These are phyloP conservation scores for Trichoplusia ni DNA, from an alignment of 1,140 invertebrate genomes.

Conservation along the genomic window DNA sequence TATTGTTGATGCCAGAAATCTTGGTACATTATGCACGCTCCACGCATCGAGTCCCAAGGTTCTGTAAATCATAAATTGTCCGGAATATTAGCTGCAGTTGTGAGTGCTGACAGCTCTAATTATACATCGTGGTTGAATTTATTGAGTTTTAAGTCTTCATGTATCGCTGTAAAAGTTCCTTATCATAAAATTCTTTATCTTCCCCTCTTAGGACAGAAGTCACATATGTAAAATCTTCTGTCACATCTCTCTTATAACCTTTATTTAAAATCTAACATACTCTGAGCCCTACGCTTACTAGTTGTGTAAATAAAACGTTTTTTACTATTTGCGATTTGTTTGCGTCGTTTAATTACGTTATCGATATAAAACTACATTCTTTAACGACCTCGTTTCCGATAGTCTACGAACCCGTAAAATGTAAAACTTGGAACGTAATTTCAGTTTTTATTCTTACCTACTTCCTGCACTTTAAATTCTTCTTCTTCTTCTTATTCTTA, in stretches of 20 bases:
- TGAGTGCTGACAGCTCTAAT: background rate
- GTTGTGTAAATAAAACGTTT: no score
- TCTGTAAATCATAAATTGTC: background rate
- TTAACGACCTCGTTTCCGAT: conserved; percentile 2
- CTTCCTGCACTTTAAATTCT: background rate
- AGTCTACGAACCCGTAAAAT: background rate
- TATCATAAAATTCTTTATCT: no score
- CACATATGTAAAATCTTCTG: no score
- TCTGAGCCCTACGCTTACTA: no score
- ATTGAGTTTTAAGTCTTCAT: no score
- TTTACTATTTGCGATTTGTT: background rate
- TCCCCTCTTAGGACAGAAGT: no score
- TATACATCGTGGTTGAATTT: no score
- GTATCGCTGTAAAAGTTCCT: no score
- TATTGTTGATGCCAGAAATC: conserved; percentile 13
- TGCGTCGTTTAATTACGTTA: conserved; percentile 2
- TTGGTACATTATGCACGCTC: background rate
- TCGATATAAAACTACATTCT: background rate
- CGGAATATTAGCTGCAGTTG: background rate
- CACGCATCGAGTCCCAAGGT: background rate
- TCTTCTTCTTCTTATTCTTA: background rate
- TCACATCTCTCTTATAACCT: no score
- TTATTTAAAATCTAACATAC: no score
- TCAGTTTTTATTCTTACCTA: background rate
- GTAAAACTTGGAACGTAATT: background rate